These are phyloP conservation scores for Euplagia quadripunctaria DNA, from an alignment of 2,888 invertebrate genomes.

Conservation along the genomic window DNA sequence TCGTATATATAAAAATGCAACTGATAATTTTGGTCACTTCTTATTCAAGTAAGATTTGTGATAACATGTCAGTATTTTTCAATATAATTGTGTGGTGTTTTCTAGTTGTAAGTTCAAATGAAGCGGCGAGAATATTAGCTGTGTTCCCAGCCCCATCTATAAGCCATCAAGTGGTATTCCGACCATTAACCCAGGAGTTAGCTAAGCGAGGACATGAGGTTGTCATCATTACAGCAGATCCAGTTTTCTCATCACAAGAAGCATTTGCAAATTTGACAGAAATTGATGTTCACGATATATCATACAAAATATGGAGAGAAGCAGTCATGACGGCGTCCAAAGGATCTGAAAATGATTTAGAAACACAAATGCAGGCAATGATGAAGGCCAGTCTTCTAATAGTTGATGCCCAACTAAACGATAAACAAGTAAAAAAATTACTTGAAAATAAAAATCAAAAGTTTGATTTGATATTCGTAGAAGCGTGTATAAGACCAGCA, in stretches of 20 bases:
- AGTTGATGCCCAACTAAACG: neutral
- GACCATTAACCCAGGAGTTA: constrained; percentile 68
- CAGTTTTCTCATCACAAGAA: constrained; percentile 57
- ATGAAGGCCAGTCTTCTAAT: neutral
- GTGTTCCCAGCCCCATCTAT: constrained; percentile 68
- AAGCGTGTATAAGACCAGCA: constrained; percentile 53
- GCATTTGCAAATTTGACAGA: constrained; percentile 66
- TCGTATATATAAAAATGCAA: too few relatives aligned
- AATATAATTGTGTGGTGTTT: too few relatives aligned
- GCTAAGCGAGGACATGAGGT: constrained; percentile 51
- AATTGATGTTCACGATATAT: constrained; percentile 64
- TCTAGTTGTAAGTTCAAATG: neutral
- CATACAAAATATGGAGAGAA: constrained; percentile 52
- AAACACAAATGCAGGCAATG: neutral
- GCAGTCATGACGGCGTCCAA: neutral
- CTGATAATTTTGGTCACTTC: too few relatives aligned
- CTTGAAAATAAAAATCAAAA: constrained; percentile 20
- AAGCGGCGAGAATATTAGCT: constrained; percentile 67
- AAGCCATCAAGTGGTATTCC: constrained; percentile 74
- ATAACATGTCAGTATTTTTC: too few relatives aligned
- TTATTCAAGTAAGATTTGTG: too few relatives aligned
- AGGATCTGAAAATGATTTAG: neutral
- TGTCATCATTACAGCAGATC: constrained; percentile 70
- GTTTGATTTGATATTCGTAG: constrained; percentile 61
- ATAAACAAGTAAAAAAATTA: constrained; percentile 8